A percentile compares a stretch with the other conserved stretches of the same genome.
Conservation (phyloP, 2,888 invertebrate species). For the Tipula helvola region DNA sequence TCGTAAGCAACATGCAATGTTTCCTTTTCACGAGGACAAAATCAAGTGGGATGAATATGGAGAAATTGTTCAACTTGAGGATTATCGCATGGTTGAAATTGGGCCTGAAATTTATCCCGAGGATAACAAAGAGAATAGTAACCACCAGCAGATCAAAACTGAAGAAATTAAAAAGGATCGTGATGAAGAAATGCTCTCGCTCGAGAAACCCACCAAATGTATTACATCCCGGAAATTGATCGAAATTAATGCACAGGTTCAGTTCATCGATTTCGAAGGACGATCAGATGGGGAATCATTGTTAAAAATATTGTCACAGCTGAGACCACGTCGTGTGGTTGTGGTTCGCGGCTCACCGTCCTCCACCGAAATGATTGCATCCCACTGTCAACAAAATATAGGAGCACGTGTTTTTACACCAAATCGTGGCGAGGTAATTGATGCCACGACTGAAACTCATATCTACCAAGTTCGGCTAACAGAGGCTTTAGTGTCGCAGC, state of each 20-base stretch:
- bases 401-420: conserved; percentile 75
- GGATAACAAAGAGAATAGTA: conserved; percentile 27
- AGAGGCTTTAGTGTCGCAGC: conserved; percentile 76
- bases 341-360: conserved; percentile 60
- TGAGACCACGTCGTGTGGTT: conserved; percentile 71
- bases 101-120: conserved; percentile 22
- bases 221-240: conserved; percentile 60
- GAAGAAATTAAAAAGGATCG: conserved; percentile 21
- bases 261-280: conserved; percentile 96
- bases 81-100: conserved; percentile 75
- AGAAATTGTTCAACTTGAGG: conserved; percentile 85
- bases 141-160: conserved; percentile 18
- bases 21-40: conserved; percentile 85
- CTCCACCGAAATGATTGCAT: conserved; percentile 54
- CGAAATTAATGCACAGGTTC: conserved; percentile 70
- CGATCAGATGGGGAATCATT: conserved; percentile 75
- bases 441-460: conserved; percentile 95
- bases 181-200: conserved; percentile 13
- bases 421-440: conserved; percentile 66
- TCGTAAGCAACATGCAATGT: conserved; percentile 93
- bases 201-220: conserved; percentile 85
- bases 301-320: conserved; percentile 65
- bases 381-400: conserved; percentile 52
- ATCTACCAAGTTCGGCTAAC: conserved; percentile 94
- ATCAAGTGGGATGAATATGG: conserved; percentile 92